Percentiles rank a stretch among this genome's conserved stretches.
Conservation (phyloP, 2,797 vertebrate genomes). For the Periparus ater region DNA sequence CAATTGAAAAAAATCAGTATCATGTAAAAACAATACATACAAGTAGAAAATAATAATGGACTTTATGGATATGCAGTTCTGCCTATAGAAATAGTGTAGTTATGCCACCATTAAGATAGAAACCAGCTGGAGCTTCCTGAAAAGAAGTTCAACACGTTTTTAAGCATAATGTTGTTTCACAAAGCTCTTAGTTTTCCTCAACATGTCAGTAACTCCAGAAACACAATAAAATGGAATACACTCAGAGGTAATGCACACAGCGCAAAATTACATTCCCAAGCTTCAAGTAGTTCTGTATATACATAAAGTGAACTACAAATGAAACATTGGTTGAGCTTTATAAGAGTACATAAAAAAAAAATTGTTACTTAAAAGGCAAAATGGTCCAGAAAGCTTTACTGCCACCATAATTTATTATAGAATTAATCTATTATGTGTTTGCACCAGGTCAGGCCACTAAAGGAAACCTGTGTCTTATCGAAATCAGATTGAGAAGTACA, state of each 20-base stretch:
- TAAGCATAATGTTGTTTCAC: conserved; percentile 28
- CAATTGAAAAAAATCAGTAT: neutral
- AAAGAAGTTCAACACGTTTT: conserved; percentile 8
- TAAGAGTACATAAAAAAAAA: conserved; percentile 72
- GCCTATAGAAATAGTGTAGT: neutral
- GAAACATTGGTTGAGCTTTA: conserved; percentile 71
- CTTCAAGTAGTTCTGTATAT: conserved; percentile 69
- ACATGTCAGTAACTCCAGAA: conserved; percentile 58
- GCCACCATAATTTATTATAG: conserved; percentile 77
- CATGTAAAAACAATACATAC: neutral
- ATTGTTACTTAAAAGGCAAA: conserved; percentile 72
- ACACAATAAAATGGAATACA: conserved; percentile 51
- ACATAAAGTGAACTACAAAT: conserved; percentile 65
- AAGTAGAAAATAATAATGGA: neutral
- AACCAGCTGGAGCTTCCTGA: conserved; percentile 38
- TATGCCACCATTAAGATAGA: neutral
- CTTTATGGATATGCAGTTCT: neutral
- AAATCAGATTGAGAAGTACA: conserved; percentile 80
- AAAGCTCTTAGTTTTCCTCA: conserved; percentile 40
- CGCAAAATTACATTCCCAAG: conserved; percentile 46
- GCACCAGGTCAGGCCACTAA: conserved; percentile 69
- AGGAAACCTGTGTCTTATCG: conserved; percentile 74
- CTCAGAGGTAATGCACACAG: conserved; percentile 28
- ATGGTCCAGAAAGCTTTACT: conserved; percentile 74
- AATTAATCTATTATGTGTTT: conserved; percentile 78